Evolutionary conservation across 92 coral and sea anemone genomes (phyloP), one percentile per base, ranked within the genome.

Genomic region (Parazoanthus atlanticus): DNA sequence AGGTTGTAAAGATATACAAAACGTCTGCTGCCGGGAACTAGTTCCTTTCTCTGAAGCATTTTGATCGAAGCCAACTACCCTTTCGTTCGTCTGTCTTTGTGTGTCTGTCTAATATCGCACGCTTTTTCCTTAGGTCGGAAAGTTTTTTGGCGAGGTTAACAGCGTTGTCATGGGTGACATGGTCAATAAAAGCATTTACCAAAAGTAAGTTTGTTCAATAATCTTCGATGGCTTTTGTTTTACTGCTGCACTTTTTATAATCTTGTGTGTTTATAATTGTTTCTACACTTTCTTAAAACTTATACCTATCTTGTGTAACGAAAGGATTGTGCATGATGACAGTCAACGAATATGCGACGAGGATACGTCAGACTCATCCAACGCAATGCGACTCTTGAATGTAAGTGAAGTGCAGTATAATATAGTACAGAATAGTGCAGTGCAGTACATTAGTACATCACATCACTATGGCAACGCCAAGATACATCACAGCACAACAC

Each of bases 341-440:
- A 88, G 91, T 2, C 96, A 96, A 82, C 91, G 86, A 49, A 88
- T 88, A 69, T 96, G 99, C 47, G n/a, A 67, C 26, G 76, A 94
- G 49, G 52, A 70, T 66, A 38, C 87, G 8, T 83, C 73, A 3
- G 89, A 3, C 3, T 15, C 91, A 1, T 94, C 98, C 26, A 95
- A 90, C 76, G 97, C 99, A 6, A 91, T 94, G 93, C 90, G 93
- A 85, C 91, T 94, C 29, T 84, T 96, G 34, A 95, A 96, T 79
- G 99, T 96, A 90, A 96, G 98, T 83, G 33, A 40, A 40, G 2
- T 34, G 52, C 16, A 47, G 16, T 17, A 0, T 0, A 25, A 4
- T 7, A 17, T 6, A 21, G 61, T 34, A 40, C 25, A 40, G 30
- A 6, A 19, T 36, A 36, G 38, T 36, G 4, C 38, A 36, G 38